Base-by-base conservation (phyloP, 2,113 vertebrate species). In the Ptyas mucosa region DNA sequence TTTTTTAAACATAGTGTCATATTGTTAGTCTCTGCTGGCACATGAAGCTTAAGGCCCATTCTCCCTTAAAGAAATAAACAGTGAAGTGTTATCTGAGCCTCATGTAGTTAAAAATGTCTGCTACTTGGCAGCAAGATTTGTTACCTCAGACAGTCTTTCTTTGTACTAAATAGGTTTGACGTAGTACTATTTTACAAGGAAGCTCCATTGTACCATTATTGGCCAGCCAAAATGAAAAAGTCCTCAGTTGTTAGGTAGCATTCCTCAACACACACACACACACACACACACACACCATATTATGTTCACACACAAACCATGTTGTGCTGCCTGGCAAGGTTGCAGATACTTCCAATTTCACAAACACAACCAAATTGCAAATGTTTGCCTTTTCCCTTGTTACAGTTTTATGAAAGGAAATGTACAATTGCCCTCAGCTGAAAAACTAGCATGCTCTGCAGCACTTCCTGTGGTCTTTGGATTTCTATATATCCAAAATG, bases 1-100 rank as follows among this genome's bases (percentile, higher is more conserved):
- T 96, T 89, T 88, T 94, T 93, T 94, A 96, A 97, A 95, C 94
- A 95, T 91, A 85, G 87, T 96, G 89, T 96, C 95, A 93, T 58
- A 49, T n/a, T 90, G 90, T 88, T 86, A 94, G 88, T 86, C 95
- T 95, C 75, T 94, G 49, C 89, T 89, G 54, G 81, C 91, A 85
- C 85, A 58, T 43, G 39, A 18, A 49, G 52, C 58, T 95, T 54
- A 57, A 29, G 88, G 94, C 94, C 91, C 90, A 93, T 94, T 94
- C 81, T n/a, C 24, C 34, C 64, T 69, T 96, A 96, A 95, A 92
- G 93, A 96, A 97, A 96, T 91, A 96, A 95, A 92, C 61, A 90
- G 29, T 61, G 52, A 94, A 95, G 90, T 92, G 89, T 94, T 94
- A 92, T 20, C 15, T 93, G 92, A 96, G 90, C 91, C 46, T 87